Base-by-base conservation (phyloP, 2,888 invertebrate species). In the Eupithecia subfuscata region DNA sequence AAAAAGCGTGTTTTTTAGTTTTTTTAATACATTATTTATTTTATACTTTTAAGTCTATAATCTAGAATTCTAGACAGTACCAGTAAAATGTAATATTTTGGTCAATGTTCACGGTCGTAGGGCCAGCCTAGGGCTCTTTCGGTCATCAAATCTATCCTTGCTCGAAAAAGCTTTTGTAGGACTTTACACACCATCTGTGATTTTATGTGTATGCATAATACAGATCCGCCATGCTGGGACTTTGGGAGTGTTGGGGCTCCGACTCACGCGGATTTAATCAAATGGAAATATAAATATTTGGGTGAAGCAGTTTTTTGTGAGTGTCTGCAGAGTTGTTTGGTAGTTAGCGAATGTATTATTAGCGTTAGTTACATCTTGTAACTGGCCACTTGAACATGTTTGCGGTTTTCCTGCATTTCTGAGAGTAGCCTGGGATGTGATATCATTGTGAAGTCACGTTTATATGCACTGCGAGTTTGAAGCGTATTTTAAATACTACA, bases 231-330 rank as follows among this genome's bases (percentile, higher is more conserved):
- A 60, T 60, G 11, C 25, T 12, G 22, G n/a, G n/a, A n/a, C n/a
- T n/a, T n/a, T n/a, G n/a, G n/a, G n/a, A n/a, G n/a, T n/a, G n/a
- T n/a, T n/a, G n/a, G 1, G 56, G 22, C 11, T 16, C 52, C n/a
- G 56, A 5, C 25, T 56, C 5, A 14, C 25, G 60, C 12, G 12
- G 12, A 25, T 60, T 60, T 60, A 60, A 60, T 60, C 12, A 25
- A 25, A 60, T 60, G 60, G 60, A 60, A 22, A 60, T 60, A 60
- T 60, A 60, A 60, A 60, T 60, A 60, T 60, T 22, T 60, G 25
- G 60, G 60, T 60, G 6, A 14, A 60, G 60, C 25, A 1, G 56
- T 60, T 22, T 60, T 56, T 60, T 60, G 25, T 12, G 6, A 12
- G 60, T 22, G 25, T 60, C 60, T 60, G 12, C 60, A 25, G 60